phyloP scores from a whole-genome alignment of 2,888 invertebrate species.

The Rhamphomyia laevipes region DNA sequence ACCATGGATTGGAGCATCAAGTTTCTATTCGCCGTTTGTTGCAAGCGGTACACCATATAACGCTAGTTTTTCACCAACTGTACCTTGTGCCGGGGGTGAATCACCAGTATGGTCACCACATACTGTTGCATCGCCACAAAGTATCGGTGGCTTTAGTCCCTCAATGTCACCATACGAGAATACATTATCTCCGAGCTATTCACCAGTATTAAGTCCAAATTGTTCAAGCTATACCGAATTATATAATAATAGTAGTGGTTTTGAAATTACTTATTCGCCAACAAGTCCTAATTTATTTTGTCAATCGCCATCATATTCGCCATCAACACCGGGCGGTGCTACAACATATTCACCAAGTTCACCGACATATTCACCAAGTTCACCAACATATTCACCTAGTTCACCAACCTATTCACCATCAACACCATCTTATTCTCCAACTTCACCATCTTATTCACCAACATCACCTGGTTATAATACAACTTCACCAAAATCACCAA shows the following conservation, averaged over 20 bases:
- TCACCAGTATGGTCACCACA: conserved; percentile 44
- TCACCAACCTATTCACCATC: conserved; percentile 56
- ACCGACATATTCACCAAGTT: conserved; percentile 37
- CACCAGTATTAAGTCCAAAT: conserved; percentile 7
- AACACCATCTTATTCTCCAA: conserved; percentile 61
- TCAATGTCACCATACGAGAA: conserved; percentile 24
- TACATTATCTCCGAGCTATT: conserved; percentile 27
- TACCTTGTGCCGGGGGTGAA: conserved; percentile 64
- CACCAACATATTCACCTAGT: conserved; percentile 48
- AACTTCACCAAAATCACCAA: conserved; percentile 58
- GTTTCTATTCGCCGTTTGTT: conserved; percentile 63
- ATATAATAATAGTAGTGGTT: too few species aligned
- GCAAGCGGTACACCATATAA: conserved; percentile 84
- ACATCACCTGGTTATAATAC: conserved; percentile 46
- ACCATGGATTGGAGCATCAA: conserved; percentile 67
- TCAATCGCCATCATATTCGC: conserved; percentile 41
- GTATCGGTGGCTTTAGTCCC: too few species aligned
- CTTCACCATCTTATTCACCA: conserved; percentile 48
- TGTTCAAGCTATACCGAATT: too few species aligned
- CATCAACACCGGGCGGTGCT: conserved; percentile 4
- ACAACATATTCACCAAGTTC: conserved; percentile 16
- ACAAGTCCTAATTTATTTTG: conserved; percentile 29
- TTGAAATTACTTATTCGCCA: conserved; percentile 45
- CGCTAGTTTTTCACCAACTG: conserved; percentile 87
- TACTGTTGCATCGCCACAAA: conserved; percentile 5